A percentile compares a stretch with the other conserved stretches of the same genome.
These are phyloP conservation scores for Pocillopora meandrina DNA, from an alignment of 92 coral and sea anemone genomes.

Conservation along the genomic window DNA sequence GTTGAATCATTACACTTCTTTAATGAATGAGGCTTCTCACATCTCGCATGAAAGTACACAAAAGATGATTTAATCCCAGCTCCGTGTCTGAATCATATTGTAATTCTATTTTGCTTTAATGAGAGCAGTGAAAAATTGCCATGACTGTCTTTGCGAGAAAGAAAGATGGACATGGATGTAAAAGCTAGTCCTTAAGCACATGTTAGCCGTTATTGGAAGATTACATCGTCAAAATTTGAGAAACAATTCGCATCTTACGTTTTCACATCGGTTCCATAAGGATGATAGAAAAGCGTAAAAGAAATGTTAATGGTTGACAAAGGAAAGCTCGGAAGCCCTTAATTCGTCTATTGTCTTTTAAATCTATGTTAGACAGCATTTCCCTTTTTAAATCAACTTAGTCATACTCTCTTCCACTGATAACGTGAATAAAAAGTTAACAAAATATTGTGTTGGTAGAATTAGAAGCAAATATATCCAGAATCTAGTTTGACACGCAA, in stretches of 20 bases:
- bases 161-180: background rate
- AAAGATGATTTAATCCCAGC: background rate
- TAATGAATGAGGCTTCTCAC: background rate
- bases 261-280: background rate
- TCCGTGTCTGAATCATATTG: background rate
- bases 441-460: too few species aligned
- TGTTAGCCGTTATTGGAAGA: background rate
- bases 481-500: too few species aligned
- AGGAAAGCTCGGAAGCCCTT: too few species aligned
- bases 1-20: background rate
- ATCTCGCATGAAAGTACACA: background rate
- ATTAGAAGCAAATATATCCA: too few species aligned
- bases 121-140: constrained; percentile 8
- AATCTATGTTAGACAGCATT: too few species aligned
- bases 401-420: too few species aligned
- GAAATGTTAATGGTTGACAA: too few species aligned
- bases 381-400: too few species aligned
- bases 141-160: background rate
- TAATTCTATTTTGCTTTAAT: background rate
- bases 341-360: too few species aligned
- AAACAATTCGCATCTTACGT: background rate
- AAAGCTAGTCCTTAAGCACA: background rate
- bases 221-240: background rate
- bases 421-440: too few species aligned
- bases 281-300: too few species aligned